Conservation (phyloP, 2,113 vertebrate species). For the Callipepla californica region DNA sequence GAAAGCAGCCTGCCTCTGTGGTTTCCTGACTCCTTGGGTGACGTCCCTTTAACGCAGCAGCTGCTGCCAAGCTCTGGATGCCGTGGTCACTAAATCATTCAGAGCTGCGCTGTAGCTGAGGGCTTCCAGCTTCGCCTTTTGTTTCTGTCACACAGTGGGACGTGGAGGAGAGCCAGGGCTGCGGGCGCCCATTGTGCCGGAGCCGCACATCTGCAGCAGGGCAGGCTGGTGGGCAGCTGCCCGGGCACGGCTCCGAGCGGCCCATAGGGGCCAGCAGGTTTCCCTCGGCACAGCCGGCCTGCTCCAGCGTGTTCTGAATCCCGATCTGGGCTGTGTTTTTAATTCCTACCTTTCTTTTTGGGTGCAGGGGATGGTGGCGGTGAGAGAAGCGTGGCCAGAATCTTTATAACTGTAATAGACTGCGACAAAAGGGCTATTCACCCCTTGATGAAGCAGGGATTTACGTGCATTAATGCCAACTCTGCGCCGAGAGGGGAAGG, state of each 20-base stretch:
- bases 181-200: slow-evolving; percentile 67
- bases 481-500: neutral
- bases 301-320: neutral
- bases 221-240: slow-evolving; percentile 34
- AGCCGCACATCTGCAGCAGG: slow-evolving; percentile 71
- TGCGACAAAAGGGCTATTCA: slow-evolving; percentile 67
- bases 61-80: slow-evolving; percentile 69
- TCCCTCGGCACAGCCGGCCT: neutral
- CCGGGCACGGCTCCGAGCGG: slow-evolving; percentile 49
- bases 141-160: slow-evolving; percentile 73
- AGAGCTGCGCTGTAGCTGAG: slow-evolving; percentile 62
- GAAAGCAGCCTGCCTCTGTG: neutral
- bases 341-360: slow-evolving; percentile 42
- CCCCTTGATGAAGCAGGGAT: slow-evolving; percentile 68
- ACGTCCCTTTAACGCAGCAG: slow-evolving; percentile 64
- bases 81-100: slow-evolving; percentile 75
- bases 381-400: slow-evolving; percentile 52
- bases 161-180: slow-evolving; percentile 69
- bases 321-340: slow-evolving; percentile 18
- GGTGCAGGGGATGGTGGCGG: slow-evolving; percentile 20
- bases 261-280: neutral
- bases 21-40: slow-evolving; percentile 37
- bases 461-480: slow-evolving; percentile 55
- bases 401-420: slow-evolving; percentile 67
- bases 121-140: slow-evolving; percentile 74